Percentiles rank a stretch among this genome's conserved stretches.
Conservation (phyloP, 2,888 invertebrate species). For the Meiosimyza platycephala region DNA sequence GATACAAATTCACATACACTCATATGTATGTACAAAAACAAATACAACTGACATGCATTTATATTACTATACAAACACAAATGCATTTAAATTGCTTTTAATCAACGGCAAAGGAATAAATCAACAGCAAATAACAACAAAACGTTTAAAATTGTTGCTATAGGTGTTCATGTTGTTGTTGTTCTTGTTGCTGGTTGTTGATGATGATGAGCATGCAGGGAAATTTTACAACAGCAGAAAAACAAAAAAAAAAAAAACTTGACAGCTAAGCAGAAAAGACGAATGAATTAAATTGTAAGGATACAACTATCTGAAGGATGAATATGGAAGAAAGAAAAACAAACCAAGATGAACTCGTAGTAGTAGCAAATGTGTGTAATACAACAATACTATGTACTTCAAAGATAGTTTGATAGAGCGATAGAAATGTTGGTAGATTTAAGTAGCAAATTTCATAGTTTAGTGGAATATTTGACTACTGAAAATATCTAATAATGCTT, state of each 20-base stretch:
- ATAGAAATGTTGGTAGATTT: no score
- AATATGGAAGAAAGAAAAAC: background rate
- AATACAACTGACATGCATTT: background rate
- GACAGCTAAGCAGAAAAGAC: slow-evolving; percentile 8
- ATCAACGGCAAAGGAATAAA: slow-evolving; percentile 30
- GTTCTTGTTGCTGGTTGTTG: slow-evolving; percentile 2
- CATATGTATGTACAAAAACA: slow-evolving; percentile 17
- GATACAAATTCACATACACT: slow-evolving; percentile 5
- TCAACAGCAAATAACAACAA: slow-evolving; percentile 17
- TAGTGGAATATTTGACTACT: no score
- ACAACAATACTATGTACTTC: background rate
- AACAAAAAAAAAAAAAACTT: background rate
- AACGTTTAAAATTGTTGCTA: slow-evolving; percentile 9
- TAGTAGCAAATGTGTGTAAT: background rate
- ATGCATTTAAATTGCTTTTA: slow-evolving; percentile 39
- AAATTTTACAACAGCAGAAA: no score
- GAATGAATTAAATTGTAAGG: slow-evolving; percentile 21
- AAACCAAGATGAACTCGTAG: slow-evolving; percentile 27
- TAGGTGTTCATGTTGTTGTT: background rate
- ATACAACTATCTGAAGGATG: background rate
- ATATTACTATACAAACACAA: slow-evolving; percentile 26
- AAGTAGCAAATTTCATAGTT: no score
- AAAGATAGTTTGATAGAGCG: no score
- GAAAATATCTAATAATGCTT: no score
- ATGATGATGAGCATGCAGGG: slow-evolving; percentile 3